Conservation (phyloP, 64 coral and sea anemone species). For the Montipora foliosa region DNA sequence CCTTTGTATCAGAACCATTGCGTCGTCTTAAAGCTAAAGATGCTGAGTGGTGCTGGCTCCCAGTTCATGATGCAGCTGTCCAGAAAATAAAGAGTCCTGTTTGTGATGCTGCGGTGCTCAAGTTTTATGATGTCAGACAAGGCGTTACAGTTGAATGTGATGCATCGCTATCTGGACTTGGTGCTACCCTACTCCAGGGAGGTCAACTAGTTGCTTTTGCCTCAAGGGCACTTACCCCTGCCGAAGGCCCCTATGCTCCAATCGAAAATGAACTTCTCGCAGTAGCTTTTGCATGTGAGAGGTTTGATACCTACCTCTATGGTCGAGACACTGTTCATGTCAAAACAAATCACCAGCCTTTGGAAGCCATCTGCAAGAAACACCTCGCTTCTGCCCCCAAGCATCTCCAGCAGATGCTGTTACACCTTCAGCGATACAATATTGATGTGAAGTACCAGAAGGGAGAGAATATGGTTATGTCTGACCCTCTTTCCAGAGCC, state of each 20-base stretch:
- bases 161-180: slow-evolving; percentile 44
- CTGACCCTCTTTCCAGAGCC: slow-evolving; percentile 39
- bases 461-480: slow-evolving; percentile 32
- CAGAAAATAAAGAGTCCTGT: slow-evolving; percentile 51
- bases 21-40: slow-evolving; percentile 37
- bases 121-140: slow-evolving; percentile 58
- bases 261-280: slow-evolving; percentile 62
- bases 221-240: slow-evolving; percentile 56
- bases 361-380: slow-evolving; percentile 49
- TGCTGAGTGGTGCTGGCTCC: slow-evolving; percentile 61
- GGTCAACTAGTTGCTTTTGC: slow-evolving; percentile 67
- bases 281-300: slow-evolving; percentile 50
- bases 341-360: slow-evolving; percentile 42
- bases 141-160: slow-evolving; percentile 58
- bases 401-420: slow-evolving; percentile 49
- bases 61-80: slow-evolving; percentile 49
- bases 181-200: slow-evolving; percentile 45
- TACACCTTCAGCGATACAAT: slow-evolving; percentile 42
- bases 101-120: slow-evolving; percentile 49
- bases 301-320: slow-evolving; percentile 47
- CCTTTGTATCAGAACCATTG: background rate
- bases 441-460: slow-evolving; percentile 49
- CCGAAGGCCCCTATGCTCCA: slow-evolving; percentile 28
- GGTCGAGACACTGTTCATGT: slow-evolving; percentile 51
- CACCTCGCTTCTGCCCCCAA: slow-evolving; percentile 29